These are phyloP conservation scores for Octodonta nipae DNA, from an alignment of 2,888 invertebrate species.

Conservation along the genomic window DNA sequence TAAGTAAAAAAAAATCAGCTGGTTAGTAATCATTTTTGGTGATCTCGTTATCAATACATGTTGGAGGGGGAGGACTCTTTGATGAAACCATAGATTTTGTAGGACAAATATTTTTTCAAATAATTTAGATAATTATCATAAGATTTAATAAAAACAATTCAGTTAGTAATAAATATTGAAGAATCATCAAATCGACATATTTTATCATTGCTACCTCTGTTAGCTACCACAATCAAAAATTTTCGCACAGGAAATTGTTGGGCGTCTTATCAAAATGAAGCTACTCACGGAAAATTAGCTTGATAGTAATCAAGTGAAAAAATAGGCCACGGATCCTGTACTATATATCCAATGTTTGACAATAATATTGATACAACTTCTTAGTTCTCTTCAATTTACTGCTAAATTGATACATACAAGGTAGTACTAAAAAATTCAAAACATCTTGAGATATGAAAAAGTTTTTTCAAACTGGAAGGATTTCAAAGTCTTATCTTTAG, in stretches of 20 bases:
- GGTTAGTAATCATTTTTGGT: conserved; percentile 6
- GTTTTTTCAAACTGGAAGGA: too few species aligned
- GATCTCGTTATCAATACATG: conserved; percentile 5
- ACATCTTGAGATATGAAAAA: too few species aligned
- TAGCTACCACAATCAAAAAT: neutral
- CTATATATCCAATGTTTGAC: too few species aligned
- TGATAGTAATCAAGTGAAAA: conserved; percentile 3
- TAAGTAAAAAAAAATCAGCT: conserved; percentile 6
- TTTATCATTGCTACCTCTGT: neutral
- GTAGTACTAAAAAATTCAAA: too few species aligned
- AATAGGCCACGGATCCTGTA: too few species aligned
- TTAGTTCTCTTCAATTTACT: too few species aligned
- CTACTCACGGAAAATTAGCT: neutral
- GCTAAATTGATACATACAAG: too few species aligned
- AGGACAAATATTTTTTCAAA: conserved; percentile 4
- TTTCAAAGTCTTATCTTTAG: too few species aligned
- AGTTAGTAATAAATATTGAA: neutral
- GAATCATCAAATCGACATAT: neutral
- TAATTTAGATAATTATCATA: conserved; percentile 1
- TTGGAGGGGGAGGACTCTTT: conserved; percentile 3
- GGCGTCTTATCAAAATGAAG: too few species aligned
- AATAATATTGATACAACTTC: too few species aligned
- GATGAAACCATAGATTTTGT: conserved; percentile 6
- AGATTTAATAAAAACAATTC: conserved; percentile 1
- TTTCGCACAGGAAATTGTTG: neutral